Base-by-base conservation (phyloP, 2,888 invertebrate genomes). In the Xanthia togata region DNA sequence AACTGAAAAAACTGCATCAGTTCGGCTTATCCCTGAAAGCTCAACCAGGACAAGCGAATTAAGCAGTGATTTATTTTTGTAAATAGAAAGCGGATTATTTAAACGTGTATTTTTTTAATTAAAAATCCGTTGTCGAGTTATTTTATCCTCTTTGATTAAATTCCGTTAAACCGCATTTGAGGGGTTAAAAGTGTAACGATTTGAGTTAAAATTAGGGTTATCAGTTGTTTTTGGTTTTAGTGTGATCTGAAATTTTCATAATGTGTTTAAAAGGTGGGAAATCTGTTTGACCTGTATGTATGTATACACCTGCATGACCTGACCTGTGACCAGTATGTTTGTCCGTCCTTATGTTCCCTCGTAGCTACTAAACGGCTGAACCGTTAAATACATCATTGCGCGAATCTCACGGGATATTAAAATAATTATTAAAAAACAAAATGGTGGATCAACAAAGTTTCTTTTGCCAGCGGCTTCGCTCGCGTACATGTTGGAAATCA, bases 61-160 rank as follows among this genome's bases (percentile, higher is more conserved):
- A 70, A 72, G 60, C 77, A 59, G 63, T 76, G 68, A 73, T 84
- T 79, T 86, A 71, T 74, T 79, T 81, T 73, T 47, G 73, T 68
- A 84, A 82, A 79, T 76, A 81, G 63, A 70, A 74, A 20, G 26
- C 38, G 67, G 59, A 67, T 81, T 81, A 78, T 74, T 84, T 84
- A 76, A 76, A 83, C 82, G 81, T 84, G 79, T 83, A 82, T 90
- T 88, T 89, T 89, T 89, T 86, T 78, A 69, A 90, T 89, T 87
- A 87, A 90, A 90, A 88, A 71, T 70, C 62, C 70, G 79, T 79
- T 84, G 73, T 62, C 75, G 69, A 84, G 81, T 78, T 85, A 86
- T 86, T 85, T 84, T 85, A 84, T 85, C 83, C 80, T 85, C 81
- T 85, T 87, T 90, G 87, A 91, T 90, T 90, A 87, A 89, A 89